phyloP scores from a whole-genome alignment of 1,140 invertebrate genomes.

The Drosophila serrata region DNA sequence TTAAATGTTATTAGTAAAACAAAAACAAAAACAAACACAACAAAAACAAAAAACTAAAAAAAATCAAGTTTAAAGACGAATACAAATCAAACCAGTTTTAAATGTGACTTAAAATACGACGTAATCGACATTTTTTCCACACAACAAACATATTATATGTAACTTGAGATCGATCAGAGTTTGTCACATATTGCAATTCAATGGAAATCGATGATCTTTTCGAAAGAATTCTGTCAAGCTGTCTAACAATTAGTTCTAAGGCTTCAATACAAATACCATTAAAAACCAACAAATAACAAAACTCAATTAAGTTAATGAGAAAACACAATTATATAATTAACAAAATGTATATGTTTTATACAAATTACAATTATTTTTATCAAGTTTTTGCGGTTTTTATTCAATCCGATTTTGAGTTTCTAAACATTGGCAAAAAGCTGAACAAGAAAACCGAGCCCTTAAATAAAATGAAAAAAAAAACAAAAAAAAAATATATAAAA shows the following conservation, averaged over 20 bases:
- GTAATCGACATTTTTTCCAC: constrained; percentile 72
- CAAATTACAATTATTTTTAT: constrained; percentile 70
- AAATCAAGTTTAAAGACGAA: constrained; percentile 59
- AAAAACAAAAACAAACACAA: constrained; percentile 35
- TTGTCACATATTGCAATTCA: constrained; percentile 57
- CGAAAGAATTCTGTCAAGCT: constrained; percentile 56
- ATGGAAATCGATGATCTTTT: constrained; percentile 50
- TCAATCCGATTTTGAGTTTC: constrained; percentile 29
- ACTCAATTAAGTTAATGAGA: constrained; percentile 70
- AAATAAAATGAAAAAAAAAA: constrained; percentile 29
- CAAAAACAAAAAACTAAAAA: constrained; percentile 21
- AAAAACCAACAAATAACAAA: constrained; percentile 53
- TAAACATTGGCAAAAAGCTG: constrained; percentile 25
- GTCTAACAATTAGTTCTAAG: constrained; percentile 75
- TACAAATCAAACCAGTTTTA: constrained; percentile 80
- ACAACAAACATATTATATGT: constrained; percentile 23
- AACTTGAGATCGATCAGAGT: constrained; percentile 30
- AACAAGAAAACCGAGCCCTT: constrained; percentile 27
- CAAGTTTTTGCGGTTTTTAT: constrained; percentile 63
- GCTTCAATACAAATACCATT: constrained; percentile 67
- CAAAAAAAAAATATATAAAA: constrained; percentile 7
- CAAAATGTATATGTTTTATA: constrained; percentile 63
- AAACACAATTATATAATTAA: constrained; percentile 57
- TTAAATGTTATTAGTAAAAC: constrained; percentile 82
- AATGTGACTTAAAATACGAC: constrained; percentile 82